phyloP scores from a whole-genome alignment of 2,113 vertebrate species.

The Trogon surrucura region DNA sequence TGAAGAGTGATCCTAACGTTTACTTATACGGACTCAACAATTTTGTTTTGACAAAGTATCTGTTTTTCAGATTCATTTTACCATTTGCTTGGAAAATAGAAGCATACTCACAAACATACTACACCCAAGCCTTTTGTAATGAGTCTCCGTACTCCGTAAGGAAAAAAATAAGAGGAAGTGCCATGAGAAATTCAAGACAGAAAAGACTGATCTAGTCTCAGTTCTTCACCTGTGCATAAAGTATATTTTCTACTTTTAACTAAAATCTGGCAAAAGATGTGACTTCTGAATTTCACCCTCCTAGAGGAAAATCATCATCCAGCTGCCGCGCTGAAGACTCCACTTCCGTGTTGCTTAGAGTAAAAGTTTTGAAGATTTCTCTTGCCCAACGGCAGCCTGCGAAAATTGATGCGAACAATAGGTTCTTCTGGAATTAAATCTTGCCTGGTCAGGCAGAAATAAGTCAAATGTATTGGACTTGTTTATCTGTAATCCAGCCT shows the following conservation, averaged over 20 bases:
- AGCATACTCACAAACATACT: not conserved
- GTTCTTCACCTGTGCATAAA: not conserved
- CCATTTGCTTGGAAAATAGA: not conserved
- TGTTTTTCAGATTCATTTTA: not conserved
- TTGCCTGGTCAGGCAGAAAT: constrained; percentile 52
- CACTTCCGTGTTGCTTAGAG: not conserved
- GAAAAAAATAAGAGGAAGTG: not conserved
- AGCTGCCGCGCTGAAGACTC: not conserved
- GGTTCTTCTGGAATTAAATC: not conserved
- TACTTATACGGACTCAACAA: not conserved
- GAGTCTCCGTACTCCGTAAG: not conserved
- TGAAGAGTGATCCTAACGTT: not conserved
- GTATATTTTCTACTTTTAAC: not conserved
- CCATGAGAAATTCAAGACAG: not conserved
- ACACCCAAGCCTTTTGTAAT: not conserved
- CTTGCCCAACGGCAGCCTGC: not conserved
- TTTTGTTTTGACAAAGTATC: not conserved
- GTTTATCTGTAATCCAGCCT: constrained; percentile 20
- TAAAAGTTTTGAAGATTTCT: not conserved
- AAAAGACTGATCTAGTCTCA: not conserved
- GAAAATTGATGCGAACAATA: not conserved
- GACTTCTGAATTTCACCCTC: not conserved
- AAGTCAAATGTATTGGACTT: not conserved
- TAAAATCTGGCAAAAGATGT: not conserved
- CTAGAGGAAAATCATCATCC: not conserved